Evolutionary conservation across 2,113 vertebrate species (phyloP).

Genomic region (Leucosticte australis): DNA sequence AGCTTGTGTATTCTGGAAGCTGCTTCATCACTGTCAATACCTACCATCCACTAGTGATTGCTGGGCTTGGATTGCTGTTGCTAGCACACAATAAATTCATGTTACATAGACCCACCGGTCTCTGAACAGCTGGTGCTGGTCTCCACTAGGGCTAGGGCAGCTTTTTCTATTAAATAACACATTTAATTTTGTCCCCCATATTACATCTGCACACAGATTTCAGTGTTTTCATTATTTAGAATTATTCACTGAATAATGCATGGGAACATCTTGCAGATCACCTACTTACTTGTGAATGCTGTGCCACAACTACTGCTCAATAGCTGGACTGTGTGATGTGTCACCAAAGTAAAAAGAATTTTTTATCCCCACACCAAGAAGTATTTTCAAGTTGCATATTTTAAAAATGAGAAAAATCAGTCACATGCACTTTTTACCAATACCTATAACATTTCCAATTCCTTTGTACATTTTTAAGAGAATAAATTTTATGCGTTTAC

Average conservation of each 20-base stretch:
- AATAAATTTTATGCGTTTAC: neutral
- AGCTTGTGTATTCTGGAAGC: neutral
- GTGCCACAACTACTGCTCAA: neutral
- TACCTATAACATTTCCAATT: neutral
- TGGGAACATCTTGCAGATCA: neutral
- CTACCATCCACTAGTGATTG: too few species aligned
- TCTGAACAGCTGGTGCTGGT: neutral
- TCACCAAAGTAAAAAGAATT: neutral
- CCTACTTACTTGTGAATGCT: neutral
- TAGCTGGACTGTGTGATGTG: neutral
- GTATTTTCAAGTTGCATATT: neutral
- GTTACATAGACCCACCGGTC: neutral
- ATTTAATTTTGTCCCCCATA: neutral
- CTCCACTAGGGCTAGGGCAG: neutral
- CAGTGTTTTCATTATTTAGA: conserved; percentile 32
- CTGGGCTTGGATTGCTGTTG: neutral
- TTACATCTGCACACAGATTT: neutral
- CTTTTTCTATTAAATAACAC: neutral
- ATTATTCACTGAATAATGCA: conserved; percentile 46
- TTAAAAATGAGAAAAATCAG: neutral
- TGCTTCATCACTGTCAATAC: neutral
- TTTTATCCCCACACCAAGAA: neutral
- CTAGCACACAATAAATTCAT: neutral
- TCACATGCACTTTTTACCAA: neutral
- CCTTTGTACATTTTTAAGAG: neutral